phyloP scores from a whole-genome alignment of 2,797 vertebrate genomes.

The Toxotes lorentzi region DNA sequence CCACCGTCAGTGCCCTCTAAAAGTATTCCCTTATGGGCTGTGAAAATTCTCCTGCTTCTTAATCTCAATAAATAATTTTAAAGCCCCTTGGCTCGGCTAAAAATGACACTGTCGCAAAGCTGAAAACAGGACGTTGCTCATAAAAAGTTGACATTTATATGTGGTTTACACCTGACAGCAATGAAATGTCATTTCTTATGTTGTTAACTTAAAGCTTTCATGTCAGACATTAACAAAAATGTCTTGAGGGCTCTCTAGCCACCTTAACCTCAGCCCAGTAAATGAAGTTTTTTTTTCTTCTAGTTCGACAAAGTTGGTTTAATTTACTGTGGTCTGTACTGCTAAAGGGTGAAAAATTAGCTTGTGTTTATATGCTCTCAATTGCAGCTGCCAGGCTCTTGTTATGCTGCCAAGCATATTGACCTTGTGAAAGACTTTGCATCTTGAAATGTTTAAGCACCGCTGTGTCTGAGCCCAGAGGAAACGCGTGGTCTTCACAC shows the following conservation, averaged over 20 bases:
- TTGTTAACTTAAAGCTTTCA: not conserved
- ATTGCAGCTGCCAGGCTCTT: constrained; percentile 38
- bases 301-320: constrained; percentile 11
- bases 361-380: constrained; percentile 36
- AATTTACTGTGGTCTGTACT: not conserved
- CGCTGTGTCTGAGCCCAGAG: constrained; percentile 43
- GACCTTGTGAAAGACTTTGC: constrained; percentile 64
- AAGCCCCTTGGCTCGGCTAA: not conserved
- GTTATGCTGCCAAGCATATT: constrained; percentile 45
- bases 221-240: not conserved
- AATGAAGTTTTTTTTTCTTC: not conserved
- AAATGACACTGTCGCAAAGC: no score
- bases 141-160: not conserved
- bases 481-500: constrained; percentile 22
- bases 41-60: not conserved
- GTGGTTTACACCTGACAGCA: not conserved
- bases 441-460: constrained; percentile 44
- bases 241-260: not conserved
- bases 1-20: not conserved
- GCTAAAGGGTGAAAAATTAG: constrained; percentile 4
- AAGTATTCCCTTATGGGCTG: not conserved
- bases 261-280: not conserved
- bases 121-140: not conserved
- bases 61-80: not conserved
- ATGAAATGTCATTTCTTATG: not conserved